Evolutionary conservation across 2,113 vertebrate species (phyloP).

Genomic region (Malurus cyaneus): DNA sequence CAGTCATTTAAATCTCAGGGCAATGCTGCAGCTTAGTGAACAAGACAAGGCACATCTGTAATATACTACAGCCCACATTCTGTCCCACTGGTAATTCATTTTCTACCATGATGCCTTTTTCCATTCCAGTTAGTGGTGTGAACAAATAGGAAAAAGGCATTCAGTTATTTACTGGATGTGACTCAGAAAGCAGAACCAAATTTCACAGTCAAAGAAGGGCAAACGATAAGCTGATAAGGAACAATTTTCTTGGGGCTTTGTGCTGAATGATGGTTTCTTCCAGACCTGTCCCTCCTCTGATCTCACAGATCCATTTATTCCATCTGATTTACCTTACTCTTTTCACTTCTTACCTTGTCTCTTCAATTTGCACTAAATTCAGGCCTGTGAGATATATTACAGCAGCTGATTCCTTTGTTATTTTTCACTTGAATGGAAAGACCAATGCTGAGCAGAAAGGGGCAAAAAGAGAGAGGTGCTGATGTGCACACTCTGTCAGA

Average conservation of each 20-base stretch:
- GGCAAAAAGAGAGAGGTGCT: neutral
- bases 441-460: neutral
- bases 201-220: neutral
- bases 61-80: neutral
- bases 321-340: neutral
- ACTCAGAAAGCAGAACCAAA: neutral
- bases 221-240: neutral
- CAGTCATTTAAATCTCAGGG: neutral
- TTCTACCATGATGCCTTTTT: neutral
- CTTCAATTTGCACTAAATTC: neutral
- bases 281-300: neutral
- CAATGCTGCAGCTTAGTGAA: neutral
- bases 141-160: neutral
- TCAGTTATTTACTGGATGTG: neutral
- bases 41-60: neutral
- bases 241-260: neutral
- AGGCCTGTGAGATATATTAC: neutral
- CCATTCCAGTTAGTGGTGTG: neutral
- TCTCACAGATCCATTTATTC: neutral
- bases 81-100: neutral
- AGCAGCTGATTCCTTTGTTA: neutral
- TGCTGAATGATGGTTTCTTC: neutral
- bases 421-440: neutral
- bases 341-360: neutral
- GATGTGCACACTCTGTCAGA: neutral